phyloP scores from a whole-genome alignment of 2,797 vertebrate genomes.

The Argyrosomus regius region DNA sequence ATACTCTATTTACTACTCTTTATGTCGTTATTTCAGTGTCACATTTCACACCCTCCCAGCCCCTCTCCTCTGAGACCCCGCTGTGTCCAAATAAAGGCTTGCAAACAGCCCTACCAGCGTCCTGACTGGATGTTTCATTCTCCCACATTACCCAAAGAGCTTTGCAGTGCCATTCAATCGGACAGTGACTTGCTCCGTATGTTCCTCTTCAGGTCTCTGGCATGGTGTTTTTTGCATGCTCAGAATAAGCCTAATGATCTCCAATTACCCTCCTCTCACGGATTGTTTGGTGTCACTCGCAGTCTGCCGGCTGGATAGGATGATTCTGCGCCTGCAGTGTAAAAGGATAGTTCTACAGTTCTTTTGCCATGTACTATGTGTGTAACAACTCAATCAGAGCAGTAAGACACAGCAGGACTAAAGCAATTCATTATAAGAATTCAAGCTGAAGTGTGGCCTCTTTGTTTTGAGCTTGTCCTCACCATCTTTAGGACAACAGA shows the following conservation, averaged over 20 bases:
- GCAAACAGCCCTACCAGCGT: conserved; percentile 16
- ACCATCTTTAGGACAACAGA: conserved; percentile 9
- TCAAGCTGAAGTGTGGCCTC: conserved; percentile 10
- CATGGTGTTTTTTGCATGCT: conserved; percentile 75
- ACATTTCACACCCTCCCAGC: conserved; percentile 36
- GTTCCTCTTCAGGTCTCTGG: conserved; percentile 42
- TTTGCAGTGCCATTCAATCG: conserved; percentile 46
- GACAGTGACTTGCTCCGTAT: conserved; percentile 54
- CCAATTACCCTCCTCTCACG: conserved; percentile 85
- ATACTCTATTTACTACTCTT: conserved; percentile 57
- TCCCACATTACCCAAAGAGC: conserved; percentile 74
- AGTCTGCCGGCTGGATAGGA: conserved; percentile 74
- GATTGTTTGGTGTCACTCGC: conserved; percentile 85
- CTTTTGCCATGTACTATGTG: conserved; percentile 58
- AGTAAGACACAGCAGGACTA: conserved; percentile 1
- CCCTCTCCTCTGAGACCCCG: conserved; percentile 11
- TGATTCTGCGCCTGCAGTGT: conserved; percentile 83
- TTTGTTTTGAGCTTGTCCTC: conserved; percentile 25
- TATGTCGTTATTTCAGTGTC: conserved; percentile 63
- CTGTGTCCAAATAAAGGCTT: conserved; percentile 86
- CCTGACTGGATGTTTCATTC: conserved; percentile 68
- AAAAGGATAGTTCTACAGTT: conserved; percentile 79
- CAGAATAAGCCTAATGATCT: conserved; percentile 84
- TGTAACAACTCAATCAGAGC: conserved; percentile 66
- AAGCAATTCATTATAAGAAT: conserved; percentile 18